Evolutionary conservation across 2,113 vertebrate species (phyloP).

Genomic region (Herpetotheres cachinnans): DNA sequence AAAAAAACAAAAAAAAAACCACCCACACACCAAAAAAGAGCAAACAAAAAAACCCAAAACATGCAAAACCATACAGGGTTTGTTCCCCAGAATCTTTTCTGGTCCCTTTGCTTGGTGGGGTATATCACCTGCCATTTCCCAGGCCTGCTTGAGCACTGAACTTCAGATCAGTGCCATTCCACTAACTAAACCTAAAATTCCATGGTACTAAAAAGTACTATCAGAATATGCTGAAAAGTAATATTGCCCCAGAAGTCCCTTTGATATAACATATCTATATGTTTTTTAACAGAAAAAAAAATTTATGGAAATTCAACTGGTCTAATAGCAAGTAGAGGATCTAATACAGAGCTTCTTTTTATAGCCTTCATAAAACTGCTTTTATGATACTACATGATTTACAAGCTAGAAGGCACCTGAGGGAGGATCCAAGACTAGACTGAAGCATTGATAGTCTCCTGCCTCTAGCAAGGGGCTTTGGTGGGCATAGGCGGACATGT

Average conservation of each 20-base stretch:
- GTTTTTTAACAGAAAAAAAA: not conserved
- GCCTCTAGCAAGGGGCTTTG: not conserved
- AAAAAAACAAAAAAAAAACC: too few species aligned
- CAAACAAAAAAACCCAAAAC: not conserved
- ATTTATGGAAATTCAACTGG: not conserved
- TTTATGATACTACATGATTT: not conserved
- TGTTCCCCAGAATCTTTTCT: not conserved
- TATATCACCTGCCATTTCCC: not conserved
- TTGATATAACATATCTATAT: not conserved
- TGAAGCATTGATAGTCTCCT: not conserved
- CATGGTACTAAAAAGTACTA: not conserved
- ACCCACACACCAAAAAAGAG: too few species aligned
- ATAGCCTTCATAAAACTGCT: not conserved
- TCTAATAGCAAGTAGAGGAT: not conserved
- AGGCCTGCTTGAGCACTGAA: not conserved
- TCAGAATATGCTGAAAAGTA: not conserved
- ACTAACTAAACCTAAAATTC: not conserved
- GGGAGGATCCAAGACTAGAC: not conserved
- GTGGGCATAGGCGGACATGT: rapidly evolving
- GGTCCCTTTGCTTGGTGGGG: not conserved
- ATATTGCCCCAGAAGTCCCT: not conserved
- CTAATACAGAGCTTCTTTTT: not conserved
- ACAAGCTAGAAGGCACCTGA: not conserved
- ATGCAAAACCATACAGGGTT: not conserved
- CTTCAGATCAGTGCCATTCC: not conserved